Conservation (phyloP, 92 coral and sea anemone species). For the Epizoanthus rinbou region DNA sequence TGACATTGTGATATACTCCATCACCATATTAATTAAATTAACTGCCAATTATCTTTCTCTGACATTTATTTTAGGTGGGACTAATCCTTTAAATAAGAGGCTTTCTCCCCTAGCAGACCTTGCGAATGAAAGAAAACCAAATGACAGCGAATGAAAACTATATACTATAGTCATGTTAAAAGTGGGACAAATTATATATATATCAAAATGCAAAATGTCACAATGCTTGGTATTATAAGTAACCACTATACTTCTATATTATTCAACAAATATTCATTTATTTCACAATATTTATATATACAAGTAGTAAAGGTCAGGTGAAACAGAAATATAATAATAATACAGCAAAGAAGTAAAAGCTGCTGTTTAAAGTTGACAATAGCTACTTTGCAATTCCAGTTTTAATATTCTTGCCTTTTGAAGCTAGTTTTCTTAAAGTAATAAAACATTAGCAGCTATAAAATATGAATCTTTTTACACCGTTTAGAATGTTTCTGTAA, state of each 20-base stretch:
- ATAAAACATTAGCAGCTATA: constrained; percentile 19
- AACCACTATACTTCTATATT: background rate
- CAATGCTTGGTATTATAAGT: too few relatives aligned
- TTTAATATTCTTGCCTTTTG: background rate
- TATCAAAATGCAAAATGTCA: too few relatives aligned
- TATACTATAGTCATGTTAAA: too few relatives aligned
- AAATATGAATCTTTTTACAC: constrained; percentile 36
- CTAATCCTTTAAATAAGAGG: too few relatives aligned
- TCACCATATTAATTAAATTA: too few relatives aligned
- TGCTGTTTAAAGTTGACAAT: background rate
- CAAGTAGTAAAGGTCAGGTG: constrained; percentile 42
- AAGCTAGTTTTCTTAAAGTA: background rate
- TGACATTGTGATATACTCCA: too few relatives aligned
- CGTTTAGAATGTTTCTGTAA: constrained; percentile 26
- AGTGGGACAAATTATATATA: too few relatives aligned
- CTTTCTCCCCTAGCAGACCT: too few relatives aligned
- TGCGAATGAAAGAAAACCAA: too few relatives aligned
- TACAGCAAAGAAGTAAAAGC: constrained; percentile 10
- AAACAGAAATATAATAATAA: constrained; percentile 35
- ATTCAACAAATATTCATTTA: constrained; percentile 44
- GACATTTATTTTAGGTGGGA: too few relatives aligned
- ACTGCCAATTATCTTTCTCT: too few relatives aligned
- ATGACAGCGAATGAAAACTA: too few relatives aligned
- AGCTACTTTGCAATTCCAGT: constrained; percentile 4
- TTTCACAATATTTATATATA: constrained; percentile 42